phyloP scores from a whole-genome alignment of 2,888 invertebrate species.

The Idaea biselata region DNA sequence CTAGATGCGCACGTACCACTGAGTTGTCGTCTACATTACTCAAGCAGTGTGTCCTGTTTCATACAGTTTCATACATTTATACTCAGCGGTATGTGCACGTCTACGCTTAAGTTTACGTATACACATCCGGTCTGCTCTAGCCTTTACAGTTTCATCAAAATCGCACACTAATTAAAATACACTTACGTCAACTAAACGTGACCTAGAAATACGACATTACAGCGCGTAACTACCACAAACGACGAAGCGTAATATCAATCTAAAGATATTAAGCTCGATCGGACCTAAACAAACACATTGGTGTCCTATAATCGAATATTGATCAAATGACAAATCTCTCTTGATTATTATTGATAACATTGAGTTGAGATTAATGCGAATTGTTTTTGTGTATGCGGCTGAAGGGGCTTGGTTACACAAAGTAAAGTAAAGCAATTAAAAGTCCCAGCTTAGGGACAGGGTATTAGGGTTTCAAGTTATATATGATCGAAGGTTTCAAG shows the following conservation, averaged over 20 bases:
- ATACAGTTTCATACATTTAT: too few relatives aligned
- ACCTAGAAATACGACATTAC: background rate
- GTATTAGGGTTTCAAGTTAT: background rate
- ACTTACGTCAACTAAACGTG: too few relatives aligned
- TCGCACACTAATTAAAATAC: too few relatives aligned
- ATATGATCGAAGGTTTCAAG: too few relatives aligned
- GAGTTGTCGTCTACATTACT: too few relatives aligned
- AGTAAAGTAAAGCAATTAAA: background rate
- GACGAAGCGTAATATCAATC: background rate
- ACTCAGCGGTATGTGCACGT: too few relatives aligned
- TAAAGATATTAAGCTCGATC: background rate
- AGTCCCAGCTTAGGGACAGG: background rate
- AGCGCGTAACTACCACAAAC: background rate
- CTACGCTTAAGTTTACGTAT: too few relatives aligned
- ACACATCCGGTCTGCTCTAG: too few relatives aligned
- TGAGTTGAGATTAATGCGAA: background rate
- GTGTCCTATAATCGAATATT: background rate
- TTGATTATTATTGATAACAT: constrained; percentile 1
- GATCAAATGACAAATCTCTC: background rate
- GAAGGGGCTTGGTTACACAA: background rate
- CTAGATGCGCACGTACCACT: too few relatives aligned
- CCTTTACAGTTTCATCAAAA: too few relatives aligned
- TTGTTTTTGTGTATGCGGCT: background rate
- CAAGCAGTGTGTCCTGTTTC: too few relatives aligned
- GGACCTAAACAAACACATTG: background rate